A percentile compares a stretch with the other conserved stretches of the same genome.
These are phyloP conservation scores for Ceyx cyanopectus DNA, from an alignment of 2,113 vertebrate genomes.

Conservation along the genomic window DNA sequence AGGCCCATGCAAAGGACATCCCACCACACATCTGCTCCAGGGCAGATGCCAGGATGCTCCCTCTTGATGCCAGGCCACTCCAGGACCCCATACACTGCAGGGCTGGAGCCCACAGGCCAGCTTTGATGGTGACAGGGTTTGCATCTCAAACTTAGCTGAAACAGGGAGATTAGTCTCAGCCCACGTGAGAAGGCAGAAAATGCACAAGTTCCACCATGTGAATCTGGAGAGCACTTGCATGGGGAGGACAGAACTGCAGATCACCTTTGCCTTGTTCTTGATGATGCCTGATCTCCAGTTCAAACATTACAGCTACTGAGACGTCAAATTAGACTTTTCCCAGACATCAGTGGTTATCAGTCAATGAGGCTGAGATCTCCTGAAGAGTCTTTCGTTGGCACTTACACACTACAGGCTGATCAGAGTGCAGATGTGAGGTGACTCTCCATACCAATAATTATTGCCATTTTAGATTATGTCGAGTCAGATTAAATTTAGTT, in stretches of 20 bases:
- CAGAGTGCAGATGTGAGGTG: background rate
- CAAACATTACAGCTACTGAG: background rate
- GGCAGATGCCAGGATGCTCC: background rate
- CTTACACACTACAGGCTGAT: background rate
- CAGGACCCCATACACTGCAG: background rate
- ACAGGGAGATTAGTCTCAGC: background rate
- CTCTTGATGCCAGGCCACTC: background rate
- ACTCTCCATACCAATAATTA: background rate
- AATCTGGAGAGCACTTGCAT: background rate
- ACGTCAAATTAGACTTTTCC: background rate
- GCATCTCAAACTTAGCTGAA: background rate
- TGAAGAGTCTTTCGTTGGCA: background rate
- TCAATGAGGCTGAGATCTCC: background rate
- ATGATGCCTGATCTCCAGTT: background rate
- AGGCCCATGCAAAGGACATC: background rate
- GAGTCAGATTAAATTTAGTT: background rate
- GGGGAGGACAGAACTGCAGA: background rate
- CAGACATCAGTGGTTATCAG: background rate
- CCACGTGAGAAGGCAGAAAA: background rate
- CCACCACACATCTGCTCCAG: background rate
- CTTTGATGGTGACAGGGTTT: background rate
- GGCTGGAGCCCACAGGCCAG: background rate
- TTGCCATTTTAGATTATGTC: background rate
- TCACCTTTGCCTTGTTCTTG: background rate
- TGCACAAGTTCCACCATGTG: accelerated